A percentile compares a stretch with the other conserved stretches of the same genome.
Conservation (phyloP, 2,113 vertebrate genomes). For the Gasterosteus aculeatus region DNA sequence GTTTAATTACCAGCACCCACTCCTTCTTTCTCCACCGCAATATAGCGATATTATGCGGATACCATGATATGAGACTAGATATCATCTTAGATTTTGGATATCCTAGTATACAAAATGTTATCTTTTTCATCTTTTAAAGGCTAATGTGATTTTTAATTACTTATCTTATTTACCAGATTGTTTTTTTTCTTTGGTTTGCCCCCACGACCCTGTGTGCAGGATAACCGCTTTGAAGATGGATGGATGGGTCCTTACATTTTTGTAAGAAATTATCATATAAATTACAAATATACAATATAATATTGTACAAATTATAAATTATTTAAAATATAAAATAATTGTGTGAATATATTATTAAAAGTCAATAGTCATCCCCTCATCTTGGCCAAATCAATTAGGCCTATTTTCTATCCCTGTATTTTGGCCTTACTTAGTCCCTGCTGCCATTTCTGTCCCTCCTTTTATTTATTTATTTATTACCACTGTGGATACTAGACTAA, state of each 20-base stretch:
- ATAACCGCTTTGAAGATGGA: too few relatives aligned
- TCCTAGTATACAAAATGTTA: not conserved
- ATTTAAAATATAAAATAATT: not conserved
- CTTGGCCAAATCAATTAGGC: not conserved
- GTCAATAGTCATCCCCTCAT: not conserved
- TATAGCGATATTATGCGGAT: not conserved
- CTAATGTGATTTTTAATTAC: not conserved
- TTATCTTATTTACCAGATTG: not conserved
- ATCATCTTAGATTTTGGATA: not conserved
- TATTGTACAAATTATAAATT: too few relatives aligned
- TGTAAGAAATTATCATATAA: too few relatives aligned
- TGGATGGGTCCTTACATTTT: too few relatives aligned
- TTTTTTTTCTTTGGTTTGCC: not conserved
- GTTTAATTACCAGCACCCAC: conserved; percentile 35
- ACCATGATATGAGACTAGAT: not conserved
- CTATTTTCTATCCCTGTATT: not conserved
- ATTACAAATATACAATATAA: too few relatives aligned
- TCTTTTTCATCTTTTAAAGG: not conserved
- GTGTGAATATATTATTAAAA: not conserved
- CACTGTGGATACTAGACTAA: conserved; percentile 37
- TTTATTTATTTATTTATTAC: conserved; percentile 22
- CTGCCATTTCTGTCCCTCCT: conserved; percentile 2
- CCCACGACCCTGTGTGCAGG: too few relatives aligned
- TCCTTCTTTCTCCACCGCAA: conserved; percentile 16
- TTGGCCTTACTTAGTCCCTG: conserved; percentile 1